Conservation (phyloP, 2,888 invertebrate genomes). For the Heliconius aoede region DNA sequence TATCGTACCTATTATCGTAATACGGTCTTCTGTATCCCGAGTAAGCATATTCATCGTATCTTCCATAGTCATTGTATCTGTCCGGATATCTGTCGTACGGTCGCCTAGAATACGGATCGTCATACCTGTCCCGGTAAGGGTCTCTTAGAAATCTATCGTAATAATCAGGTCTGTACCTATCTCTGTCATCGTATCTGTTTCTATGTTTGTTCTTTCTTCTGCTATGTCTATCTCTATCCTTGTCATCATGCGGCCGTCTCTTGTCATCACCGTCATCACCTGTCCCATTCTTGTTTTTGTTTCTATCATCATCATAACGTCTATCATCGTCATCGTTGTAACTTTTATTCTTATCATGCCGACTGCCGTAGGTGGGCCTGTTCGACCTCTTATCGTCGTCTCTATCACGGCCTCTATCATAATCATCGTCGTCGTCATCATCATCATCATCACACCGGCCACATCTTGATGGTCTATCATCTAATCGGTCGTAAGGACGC, state of each 20-base stretch:
- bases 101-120: slow-evolving; percentile 63
- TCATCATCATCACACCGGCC: slow-evolving; percentile 66
- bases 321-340: slow-evolving; percentile 54
- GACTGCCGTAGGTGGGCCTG: slow-evolving; percentile 68
- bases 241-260: slow-evolving; percentile 58
- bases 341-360: slow-evolving; percentile 63
- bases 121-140: slow-evolving; percentile 68
- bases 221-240: slow-evolving; percentile 61
- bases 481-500: slow-evolving; percentile 65
- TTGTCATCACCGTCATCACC: slow-evolving; percentile 59
- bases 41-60: slow-evolving; percentile 58
- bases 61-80: slow-evolving; percentile 60
- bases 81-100: slow-evolving; percentile 68
- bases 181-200: slow-evolving; percentile 69
- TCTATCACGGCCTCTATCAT: slow-evolving; percentile 57
- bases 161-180: slow-evolving; percentile 74
- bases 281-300: slow-evolving; percentile 59
- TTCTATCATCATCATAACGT: slow-evolving; percentile 42
- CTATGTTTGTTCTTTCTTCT: slow-evolving; percentile 63
- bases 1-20: slow-evolving; percentile 59
- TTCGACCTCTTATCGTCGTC: slow-evolving; percentile 57
- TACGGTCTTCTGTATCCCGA: slow-evolving; percentile 63
- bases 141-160: slow-evolving; percentile 75
- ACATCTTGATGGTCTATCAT: slow-evolving; percentile 64
- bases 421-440: slow-evolving; percentile 62